Evolutionary conservation across 2,113 vertebrate species (phyloP).

Genomic region (Mobula hypostoma): DNA sequence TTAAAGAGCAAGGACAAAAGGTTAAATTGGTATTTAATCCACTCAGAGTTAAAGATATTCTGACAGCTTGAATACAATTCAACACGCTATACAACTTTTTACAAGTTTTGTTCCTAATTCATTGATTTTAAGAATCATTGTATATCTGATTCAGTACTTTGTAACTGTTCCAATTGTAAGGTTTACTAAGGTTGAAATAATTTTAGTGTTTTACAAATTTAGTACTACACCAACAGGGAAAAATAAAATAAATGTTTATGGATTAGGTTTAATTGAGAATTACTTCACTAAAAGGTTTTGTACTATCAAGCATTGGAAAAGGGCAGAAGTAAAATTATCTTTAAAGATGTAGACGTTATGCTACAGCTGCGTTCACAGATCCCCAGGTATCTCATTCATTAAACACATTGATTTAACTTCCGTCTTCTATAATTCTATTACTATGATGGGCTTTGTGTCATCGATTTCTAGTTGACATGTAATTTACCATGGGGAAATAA

Average conservation of each 20-base stretch:
- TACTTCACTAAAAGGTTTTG: neutral
- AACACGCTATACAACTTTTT: neutral
- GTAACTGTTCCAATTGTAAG: neutral
- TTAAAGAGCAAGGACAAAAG: neutral
- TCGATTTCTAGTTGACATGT: neutral
- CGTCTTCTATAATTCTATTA: neutral
- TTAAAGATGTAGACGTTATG: neutral
- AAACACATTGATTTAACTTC: constrained; percentile 22
- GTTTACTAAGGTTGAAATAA: neutral
- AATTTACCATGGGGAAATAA: neutral
- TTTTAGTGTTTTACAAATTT: neutral
- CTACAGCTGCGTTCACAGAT: neutral
- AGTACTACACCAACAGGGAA: neutral
- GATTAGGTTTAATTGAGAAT: neutral
- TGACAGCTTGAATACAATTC: neutral
- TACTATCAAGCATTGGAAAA: neutral
- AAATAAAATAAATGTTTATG: neutral
- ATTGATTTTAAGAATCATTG: neutral
- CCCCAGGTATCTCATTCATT: neutral
- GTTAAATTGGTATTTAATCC: neutral
- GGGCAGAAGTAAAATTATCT: neutral
- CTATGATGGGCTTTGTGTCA: neutral
- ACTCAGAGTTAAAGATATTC: neutral
- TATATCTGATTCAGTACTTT: too few species aligned
- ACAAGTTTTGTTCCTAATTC: neutral